Base-by-base conservation (phyloP, 1,140 invertebrate genomes). In the Holcopasites calliopsidis region DNA sequence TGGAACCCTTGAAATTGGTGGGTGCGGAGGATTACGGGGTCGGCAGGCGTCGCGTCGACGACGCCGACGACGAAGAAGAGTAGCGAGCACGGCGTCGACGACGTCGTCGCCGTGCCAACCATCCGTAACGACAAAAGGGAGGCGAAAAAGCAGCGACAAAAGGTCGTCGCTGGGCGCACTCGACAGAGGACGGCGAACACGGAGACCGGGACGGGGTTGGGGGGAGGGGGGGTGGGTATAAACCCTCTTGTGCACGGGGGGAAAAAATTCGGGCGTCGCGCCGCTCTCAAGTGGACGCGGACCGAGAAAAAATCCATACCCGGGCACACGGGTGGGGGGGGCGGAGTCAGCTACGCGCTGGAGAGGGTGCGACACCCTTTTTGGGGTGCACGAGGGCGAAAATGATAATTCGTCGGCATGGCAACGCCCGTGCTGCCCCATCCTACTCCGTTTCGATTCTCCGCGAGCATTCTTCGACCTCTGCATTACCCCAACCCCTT, bases 251-350 rank as follows among this genome's bases (percentile, higher is more conserved):
- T 38, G 35, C 61, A 57, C 58, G 28, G 79, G 58, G 38, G 49
- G 64, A 57, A 70, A 77, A 89, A 89, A 88, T 89, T 89, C 86
- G 81, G 88, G 87, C 87, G 88, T 88, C 88, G 89, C 87, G 87
- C 80, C 89, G 86, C 57, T 85, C 81, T 89, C 84, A 81, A 89
- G 88, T 88, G 88, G 86, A 80, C 83, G 80, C 44, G 70, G 74
- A 62, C 73, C 72, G 80, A 69, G 84, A 68, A 79, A 85, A 86
- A 86, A 86, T 86, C 85, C 79, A 86, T 86, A 86, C 77, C 64
- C 35, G 79, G 71, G 77, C 69, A 75, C 71, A n/a, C n/a, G n/a
- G n/a, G n/a, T n/a, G n/a, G n/a, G 62, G 66, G 42, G 70, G 84
- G 85, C 86, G 86, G 83, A 78, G 85, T 82, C 74, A 82, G 72